A percentile compares a stretch with the other conserved stretches of the same genome.
These are phyloP conservation scores for Fistularia commersonii DNA, from an alignment of 2,797 vertebrate species.

Conservation along the genomic window DNA sequence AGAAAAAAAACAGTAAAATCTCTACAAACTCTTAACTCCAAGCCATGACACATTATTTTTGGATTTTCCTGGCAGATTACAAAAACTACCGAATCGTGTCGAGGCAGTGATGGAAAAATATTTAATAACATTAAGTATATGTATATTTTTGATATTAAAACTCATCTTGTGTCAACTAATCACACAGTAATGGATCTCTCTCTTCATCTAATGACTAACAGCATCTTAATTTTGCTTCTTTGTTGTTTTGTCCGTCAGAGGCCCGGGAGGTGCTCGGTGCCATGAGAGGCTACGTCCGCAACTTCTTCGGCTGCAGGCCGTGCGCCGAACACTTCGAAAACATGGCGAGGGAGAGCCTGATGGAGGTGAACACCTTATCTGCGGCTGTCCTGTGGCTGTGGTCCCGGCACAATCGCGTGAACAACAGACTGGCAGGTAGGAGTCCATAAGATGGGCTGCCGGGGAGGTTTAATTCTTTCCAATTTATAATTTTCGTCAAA, in stretches of 20 bases:
- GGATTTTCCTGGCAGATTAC: too few relatives aligned
- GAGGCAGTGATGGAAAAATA: too few relatives aligned
- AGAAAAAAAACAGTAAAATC: too few relatives aligned
- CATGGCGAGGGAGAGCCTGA: conserved; percentile 81
- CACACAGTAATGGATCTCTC: too few relatives aligned
- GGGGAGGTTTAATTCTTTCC: too few relatives aligned
- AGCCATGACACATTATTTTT: too few relatives aligned
- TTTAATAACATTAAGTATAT: too few relatives aligned
- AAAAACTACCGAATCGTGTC: too few relatives aligned
- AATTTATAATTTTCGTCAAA: too few relatives aligned
- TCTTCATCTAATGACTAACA: background rate
- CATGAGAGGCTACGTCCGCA: conserved; percentile 80
- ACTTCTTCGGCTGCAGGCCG: conserved; percentile 85
- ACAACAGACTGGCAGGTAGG: conserved; percentile 86
- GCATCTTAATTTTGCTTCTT: background rate
- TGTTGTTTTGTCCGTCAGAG: conserved; percentile 51
- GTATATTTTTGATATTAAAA: too few relatives aligned
- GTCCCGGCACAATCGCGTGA: conserved; percentile 88
- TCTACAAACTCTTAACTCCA: too few relatives aligned
- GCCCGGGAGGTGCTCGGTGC: conserved; percentile 80
- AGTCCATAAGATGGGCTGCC: background rate
- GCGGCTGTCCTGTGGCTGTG: conserved; percentile 85
- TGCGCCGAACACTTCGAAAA: conserved; percentile 87
- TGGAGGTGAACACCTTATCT: conserved; percentile 47
- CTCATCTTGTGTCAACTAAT: too few relatives aligned